These are phyloP conservation scores for Coboldia fuscipes DNA, from an alignment of 1,140 invertebrate species.

Conservation along the genomic window DNA sequence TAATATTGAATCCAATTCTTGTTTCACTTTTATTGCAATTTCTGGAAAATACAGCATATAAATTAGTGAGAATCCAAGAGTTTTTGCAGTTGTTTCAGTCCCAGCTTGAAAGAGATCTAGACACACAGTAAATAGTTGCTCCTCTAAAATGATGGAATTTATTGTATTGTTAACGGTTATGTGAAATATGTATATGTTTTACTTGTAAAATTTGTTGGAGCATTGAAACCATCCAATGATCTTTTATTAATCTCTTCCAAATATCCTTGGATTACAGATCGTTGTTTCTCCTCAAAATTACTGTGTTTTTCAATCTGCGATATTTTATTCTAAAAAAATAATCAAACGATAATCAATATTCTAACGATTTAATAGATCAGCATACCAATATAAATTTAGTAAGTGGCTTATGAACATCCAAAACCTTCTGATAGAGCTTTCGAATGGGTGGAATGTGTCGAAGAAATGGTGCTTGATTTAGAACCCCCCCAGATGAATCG, in stretches of 20 bases:
- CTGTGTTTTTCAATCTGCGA: constrained; percentile 6
- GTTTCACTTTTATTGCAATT: constrained; percentile 36
- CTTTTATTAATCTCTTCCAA: constrained; percentile 5
- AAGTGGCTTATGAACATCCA: not conserved
- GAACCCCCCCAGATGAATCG: constrained; percentile 39
- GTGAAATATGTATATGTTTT: not conserved
- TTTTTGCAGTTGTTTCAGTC: constrained; percentile 43
- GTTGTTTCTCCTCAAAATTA: constrained; percentile 3
- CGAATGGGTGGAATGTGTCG: constrained; percentile 29
- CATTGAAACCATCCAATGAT: not conserved
- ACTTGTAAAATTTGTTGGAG: not conserved
- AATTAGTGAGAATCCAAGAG: constrained; percentile 34
- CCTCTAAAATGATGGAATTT: constrained; percentile 24
- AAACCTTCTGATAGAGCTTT: not conserved
- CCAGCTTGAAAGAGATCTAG: constrained; percentile 49
- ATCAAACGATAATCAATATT: too few relatives aligned
- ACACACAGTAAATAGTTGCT: constrained; percentile 40
- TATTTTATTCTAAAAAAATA: constrained; percentile 18
- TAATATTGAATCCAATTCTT: constrained; percentile 43
- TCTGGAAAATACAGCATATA: constrained; percentile 39
- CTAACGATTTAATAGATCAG: too few relatives aligned
- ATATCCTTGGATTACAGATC: constrained; percentile 8
- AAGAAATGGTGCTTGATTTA: constrained; percentile 41
- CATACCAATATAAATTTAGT: too few relatives aligned
- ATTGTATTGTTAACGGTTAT: constrained; percentile 2